Percentiles rank a stretch among this genome's conserved stretches.
These are phyloP conservation scores for Cepaea hortensis DNA, from an alignment of 2,888 invertebrate species.

Conservation along the genomic window DNA sequence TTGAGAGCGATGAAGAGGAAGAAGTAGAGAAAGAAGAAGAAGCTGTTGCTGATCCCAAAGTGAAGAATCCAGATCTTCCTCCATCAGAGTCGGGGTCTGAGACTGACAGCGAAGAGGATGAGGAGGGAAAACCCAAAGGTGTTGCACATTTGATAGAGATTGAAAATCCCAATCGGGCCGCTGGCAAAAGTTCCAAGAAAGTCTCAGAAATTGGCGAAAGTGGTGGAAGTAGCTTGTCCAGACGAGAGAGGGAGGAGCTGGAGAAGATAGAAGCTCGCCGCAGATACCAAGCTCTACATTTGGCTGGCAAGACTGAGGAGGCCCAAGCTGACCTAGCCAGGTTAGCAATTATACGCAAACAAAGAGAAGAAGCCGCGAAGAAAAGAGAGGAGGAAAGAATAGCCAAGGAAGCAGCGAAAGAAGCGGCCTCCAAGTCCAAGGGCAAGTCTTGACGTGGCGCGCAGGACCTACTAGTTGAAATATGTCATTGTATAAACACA, in stretches of 20 bases:
- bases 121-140: constrained; percentile 86
- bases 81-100: constrained; percentile 48
- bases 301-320: constrained; percentile 96
- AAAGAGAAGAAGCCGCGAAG: constrained; percentile 95
- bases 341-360: constrained; percentile 93
- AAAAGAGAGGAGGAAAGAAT: constrained; percentile 90
- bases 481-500: neutral
- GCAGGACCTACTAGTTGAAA: neutral
- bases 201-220: constrained; percentile 64
- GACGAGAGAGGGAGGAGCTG: constrained; percentile 89
- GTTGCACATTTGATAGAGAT: constrained; percentile 95
- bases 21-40: constrained; percentile 21
- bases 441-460: constrained; percentile 53
- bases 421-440: constrained; percentile 53
- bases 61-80: constrained; percentile 48
- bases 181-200: constrained; percentile 66
- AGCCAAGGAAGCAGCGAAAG: constrained; percentile 65
- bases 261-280: constrained; percentile 92
- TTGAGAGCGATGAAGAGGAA: constrained; percentile 73
- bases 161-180: constrained; percentile 90
- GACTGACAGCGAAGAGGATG: constrained; percentile 53
- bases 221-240: constrained; percentile 84
- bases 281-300: constrained; percentile 93
- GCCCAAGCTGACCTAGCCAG: constrained; percentile 95
- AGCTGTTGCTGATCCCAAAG: constrained; percentile 24